Evolutionary conservation across 2,113 vertebrate species (phyloP), one percentile per base, ranked within the genome.

Genomic region (Stegastes partitus): DNA sequence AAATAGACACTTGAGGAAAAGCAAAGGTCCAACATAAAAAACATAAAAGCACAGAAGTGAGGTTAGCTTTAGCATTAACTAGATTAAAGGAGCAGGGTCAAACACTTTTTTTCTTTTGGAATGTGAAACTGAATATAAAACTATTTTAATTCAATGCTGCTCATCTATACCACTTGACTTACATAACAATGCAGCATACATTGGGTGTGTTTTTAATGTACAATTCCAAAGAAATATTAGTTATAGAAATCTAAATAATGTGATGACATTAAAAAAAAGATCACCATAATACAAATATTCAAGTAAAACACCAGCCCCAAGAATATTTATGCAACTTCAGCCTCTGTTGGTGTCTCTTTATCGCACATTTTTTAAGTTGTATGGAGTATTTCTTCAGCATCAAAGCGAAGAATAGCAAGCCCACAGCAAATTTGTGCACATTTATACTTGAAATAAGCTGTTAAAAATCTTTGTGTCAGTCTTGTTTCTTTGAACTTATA

Each of bases 401-500:
- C 58, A 69, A 71, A 80, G 21, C 19, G n/a, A 61, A 22, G 11
- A 54, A 56, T 63, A 53, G 56, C 3, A 56, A 74, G 75, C 81
- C 62, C 45, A 18, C 6, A 72, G 80, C 44, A 55, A 54, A 76
- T 47, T 44, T 50, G 53, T 56, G 50, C 25, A 63, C 18, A 47
- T 61, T 28, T 22, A 31, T 25, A 15, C 39, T 26, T 5, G 0
- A 42, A 79, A 16, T 61, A 72, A 74, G 69, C 65, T 74, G 82
- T 75, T 42, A 18, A 39, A 45, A 68, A 75, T 53, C 44, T 42
- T 12, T 23, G n/a, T 89, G 86, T 69, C 75, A 65, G 49, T 81
- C 64, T 74, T 59, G 56, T 84, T 55, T 68, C 79, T 89, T 85
- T 89, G 82, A 88, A 83, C 70, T 75, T 88, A 56, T 44, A 55